Evolutionary conservation across 2,797 vertebrate genomes (phyloP).

Genomic region (Argyrosomus regius): DNA sequence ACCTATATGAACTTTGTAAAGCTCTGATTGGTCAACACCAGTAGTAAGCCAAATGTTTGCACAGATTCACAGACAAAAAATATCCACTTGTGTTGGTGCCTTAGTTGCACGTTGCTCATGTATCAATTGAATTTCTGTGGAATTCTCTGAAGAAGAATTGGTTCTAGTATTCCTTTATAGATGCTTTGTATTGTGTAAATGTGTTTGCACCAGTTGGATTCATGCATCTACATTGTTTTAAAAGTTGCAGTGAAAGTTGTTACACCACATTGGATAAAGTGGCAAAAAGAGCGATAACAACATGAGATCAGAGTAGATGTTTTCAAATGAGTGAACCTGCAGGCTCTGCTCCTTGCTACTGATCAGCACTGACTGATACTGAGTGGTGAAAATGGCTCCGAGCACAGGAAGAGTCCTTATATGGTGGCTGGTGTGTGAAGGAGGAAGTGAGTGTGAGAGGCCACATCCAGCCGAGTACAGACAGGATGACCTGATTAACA

Average conservation of each 20-base stretch:
- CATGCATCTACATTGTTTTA: background rate
- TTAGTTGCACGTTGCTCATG: no score
- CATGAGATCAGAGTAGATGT: background rate
- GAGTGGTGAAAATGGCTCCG: slow-evolving; percentile 42
- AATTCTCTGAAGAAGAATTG: background rate
- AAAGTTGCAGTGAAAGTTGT: background rate
- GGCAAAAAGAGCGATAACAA: background rate
- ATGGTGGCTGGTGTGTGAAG: slow-evolving; percentile 45
- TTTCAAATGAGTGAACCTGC: slow-evolving; percentile 4
- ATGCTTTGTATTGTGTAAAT: background rate
- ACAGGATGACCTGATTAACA: slow-evolving; percentile 70
- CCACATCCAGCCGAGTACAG: slow-evolving; percentile 57
- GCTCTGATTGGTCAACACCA: background rate
- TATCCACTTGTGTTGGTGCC: no score
- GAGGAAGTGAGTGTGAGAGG: slow-evolving; percentile 63
- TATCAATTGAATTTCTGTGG: no score
- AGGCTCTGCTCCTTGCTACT: slow-evolving; percentile 8
- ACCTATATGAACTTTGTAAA: background rate
- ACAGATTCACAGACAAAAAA: background rate
- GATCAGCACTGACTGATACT: slow-evolving; percentile 29
- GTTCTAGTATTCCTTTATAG: background rate
- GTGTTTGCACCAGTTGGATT: background rate
- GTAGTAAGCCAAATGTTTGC: background rate
- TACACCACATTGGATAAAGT: background rate
- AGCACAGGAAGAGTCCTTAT: slow-evolving; percentile 63